A percentile compares a stretch with the other conserved stretches of the same genome.
Evolutionary conservation across 2,113 vertebrate species (phyloP).

Genomic region (Percina caprodes): DNA sequence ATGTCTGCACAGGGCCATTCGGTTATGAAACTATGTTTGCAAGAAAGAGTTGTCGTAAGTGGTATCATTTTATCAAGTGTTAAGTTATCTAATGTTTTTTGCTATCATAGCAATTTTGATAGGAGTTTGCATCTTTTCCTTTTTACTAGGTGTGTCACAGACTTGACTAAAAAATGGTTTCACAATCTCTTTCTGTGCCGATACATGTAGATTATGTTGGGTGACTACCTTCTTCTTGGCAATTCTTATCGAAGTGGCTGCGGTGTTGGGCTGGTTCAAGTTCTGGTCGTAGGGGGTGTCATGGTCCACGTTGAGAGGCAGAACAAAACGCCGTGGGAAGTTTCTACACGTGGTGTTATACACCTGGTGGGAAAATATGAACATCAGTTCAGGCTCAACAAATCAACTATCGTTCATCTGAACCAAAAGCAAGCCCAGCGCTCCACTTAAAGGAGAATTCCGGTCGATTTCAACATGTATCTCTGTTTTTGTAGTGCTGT

Average conservation of each 20-base stretch:
- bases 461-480: too few species aligned
- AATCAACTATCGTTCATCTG: not conserved
- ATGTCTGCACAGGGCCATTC: too few species aligned
- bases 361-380: conserved; percentile 69
- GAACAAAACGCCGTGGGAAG: conserved; percentile 89
- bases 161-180: not conserved
- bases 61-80: not conserved
- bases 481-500: too few species aligned
- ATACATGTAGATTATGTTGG: not conserved
- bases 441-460: not conserved
- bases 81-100: not conserved
- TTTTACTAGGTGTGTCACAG: not conserved
- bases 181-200: not conserved
- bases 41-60: too few species aligned
- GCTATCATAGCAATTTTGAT: too few species aligned
- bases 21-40: too few species aligned
- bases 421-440: not conserved
- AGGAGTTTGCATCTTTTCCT: not conserved
- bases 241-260: conserved; percentile 84
- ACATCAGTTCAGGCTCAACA: not conserved
- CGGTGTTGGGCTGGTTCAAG: conserved; percentile 77
- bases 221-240: conserved; percentile 81
- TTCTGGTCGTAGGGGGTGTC: conserved; percentile 79
- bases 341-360: conserved; percentile 82
- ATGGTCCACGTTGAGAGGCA: conserved; percentile 83